Base-by-base conservation (phyloP, 2,888 invertebrate genomes). In the Tetrapedia diversipes region DNA sequence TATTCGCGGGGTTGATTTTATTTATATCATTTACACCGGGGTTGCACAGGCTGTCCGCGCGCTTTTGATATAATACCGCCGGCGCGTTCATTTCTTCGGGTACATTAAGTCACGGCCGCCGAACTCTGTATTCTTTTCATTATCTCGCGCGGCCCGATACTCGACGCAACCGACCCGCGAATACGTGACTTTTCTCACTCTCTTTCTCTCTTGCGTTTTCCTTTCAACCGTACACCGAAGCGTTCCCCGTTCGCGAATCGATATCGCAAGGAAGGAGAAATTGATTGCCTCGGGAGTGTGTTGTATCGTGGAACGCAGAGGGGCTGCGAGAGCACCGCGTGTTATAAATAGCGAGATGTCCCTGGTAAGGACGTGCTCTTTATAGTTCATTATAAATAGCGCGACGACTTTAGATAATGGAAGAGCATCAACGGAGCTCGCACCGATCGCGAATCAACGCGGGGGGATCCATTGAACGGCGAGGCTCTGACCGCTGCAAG, bases 11-110 rank as follows among this genome's bases (percentile, higher is more conserved):
- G 76, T 83, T 86, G 86, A 89, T 89, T 88, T 87, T 89, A 88
- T 88, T 87, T 86, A 88, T 89, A 88, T 87, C 84, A 85, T 87
- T 89, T 87, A 87, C 86, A 82, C 76, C 79, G 72, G 72, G n/a
- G n/a, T n/a, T 24, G 60, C 75, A 47, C 37, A 39, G 69, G 70
- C 81, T 84, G 80, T 79, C 81, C 83, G 64, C 79, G 78, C 65
- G n/a, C n/a, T n/a, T 74, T 85, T 85, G 85, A 86, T 86, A 83
- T 85, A 84, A n/a, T 81, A 80, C 77, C 75, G 64, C 57, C 43
- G 65, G 22, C 71, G 73, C 77, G 85, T 80, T 86, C 81, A 77
- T 81, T 86, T 79, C 83, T 82, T 83, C 77, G 83, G 77, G 73
- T 78, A 83, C 84, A 87, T 86, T 86, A 87, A 86, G 82, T 84